Evolutionary conservation across 2,888 invertebrate species (phyloP).

Genomic region (Polydesmus complanatus): DNA sequence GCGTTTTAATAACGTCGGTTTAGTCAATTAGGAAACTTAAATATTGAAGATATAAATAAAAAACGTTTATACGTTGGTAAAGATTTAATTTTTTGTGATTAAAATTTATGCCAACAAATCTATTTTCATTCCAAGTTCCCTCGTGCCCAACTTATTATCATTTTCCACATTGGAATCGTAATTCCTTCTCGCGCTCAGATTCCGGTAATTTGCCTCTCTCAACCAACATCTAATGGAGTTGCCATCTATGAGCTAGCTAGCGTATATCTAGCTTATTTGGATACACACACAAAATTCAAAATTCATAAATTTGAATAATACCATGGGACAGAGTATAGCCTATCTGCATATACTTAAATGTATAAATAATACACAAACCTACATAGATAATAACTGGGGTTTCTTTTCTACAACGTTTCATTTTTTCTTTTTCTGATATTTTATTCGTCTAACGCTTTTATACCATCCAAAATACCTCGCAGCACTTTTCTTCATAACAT

Average conservation of each 20-base stretch:
- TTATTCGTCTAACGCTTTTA: not conserved
- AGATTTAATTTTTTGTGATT: not conserved
- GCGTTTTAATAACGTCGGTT: not conserved
- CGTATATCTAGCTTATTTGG: no score
- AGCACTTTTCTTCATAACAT: not conserved
- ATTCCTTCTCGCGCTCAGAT: not conserved
- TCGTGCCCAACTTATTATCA: not conserved
- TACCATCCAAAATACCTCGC: not conserved
- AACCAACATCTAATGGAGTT: not conserved
- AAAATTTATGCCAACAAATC: not conserved
- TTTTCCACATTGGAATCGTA: not conserved
- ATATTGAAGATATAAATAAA: not conserved
- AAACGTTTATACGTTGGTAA: not conserved
- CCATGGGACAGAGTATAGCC: not conserved
- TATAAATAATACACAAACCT: no score
- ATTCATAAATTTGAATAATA: not conserved
- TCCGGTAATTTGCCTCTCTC: not conserved
- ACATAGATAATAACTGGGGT: no score
- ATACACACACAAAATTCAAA: not conserved
- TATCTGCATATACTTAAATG: no score
- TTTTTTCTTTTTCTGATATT: not conserved
- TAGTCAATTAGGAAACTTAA: not conserved
- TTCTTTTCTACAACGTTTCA: not conserved
- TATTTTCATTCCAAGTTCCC: not conserved
- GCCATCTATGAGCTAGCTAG: not conserved